These are phyloP conservation scores for Drosophila hydei DNA, from an alignment of 1,140 invertebrate genomes.

Conservation along the genomic window DNA sequence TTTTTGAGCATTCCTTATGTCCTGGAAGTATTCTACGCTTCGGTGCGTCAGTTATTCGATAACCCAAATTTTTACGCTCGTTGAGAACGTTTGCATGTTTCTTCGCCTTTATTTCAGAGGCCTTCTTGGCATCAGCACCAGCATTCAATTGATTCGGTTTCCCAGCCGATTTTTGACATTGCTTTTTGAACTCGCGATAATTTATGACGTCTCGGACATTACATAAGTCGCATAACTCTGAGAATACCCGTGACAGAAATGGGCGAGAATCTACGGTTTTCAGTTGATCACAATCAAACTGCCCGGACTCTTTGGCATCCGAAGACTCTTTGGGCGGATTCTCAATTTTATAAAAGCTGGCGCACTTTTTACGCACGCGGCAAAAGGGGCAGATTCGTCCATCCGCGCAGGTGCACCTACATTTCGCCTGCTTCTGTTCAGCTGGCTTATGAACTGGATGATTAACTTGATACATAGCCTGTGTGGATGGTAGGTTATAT, in stretches of 20 bases:
- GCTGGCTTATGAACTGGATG: too few relatives aligned
- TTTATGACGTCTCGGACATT: constrained; percentile 53
- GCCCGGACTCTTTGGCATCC: too few relatives aligned
- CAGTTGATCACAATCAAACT: too few relatives aligned
- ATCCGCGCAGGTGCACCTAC: constrained; percentile 60
- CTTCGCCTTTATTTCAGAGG: not conserved
- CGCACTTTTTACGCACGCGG: constrained; percentile 66
- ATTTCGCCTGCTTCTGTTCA: constrained; percentile 54
- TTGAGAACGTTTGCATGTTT: not conserved
- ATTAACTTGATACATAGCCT: too few relatives aligned
- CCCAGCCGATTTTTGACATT: too few relatives aligned
- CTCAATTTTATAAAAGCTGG: constrained; percentile 46
- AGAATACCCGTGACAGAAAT: constrained; percentile 70
- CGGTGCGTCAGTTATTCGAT: too few relatives aligned
- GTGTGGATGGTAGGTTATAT: too few relatives aligned
- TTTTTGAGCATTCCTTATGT: constrained; percentile 58
- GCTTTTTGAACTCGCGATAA: not conserved
- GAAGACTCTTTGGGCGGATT: not conserved
- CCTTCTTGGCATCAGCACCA: too few relatives aligned
- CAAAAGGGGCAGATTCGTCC: constrained; percentile 70
- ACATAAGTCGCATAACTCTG: constrained; percentile 69
- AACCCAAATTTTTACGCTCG: not conserved
- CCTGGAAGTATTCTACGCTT: too few relatives aligned
- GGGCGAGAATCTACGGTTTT: constrained; percentile 56
- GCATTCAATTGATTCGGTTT: too few relatives aligned